Percentiles rank a stretch among this genome's conserved stretches.
phyloP scores from a whole-genome alignment of 2,797 vertebrate species.

The Scomberomorus guttatus region DNA sequence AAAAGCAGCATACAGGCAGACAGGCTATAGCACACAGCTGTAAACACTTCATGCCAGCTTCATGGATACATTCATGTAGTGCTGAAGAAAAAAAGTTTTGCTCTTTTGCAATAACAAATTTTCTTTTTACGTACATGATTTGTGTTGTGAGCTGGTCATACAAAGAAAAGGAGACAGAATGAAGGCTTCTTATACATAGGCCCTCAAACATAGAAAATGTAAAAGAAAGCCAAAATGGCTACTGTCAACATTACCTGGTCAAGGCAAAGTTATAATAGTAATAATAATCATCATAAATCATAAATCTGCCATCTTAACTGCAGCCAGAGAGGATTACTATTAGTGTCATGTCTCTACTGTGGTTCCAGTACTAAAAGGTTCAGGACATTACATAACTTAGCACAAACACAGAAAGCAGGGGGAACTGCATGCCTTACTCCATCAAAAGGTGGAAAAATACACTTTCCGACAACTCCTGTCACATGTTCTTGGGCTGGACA shows the following conservation, averaged over 20 bases:
- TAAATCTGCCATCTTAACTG: not conserved
- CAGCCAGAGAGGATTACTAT: not conserved
- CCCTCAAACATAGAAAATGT: not conserved
- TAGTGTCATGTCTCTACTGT: too few relatives aligned
- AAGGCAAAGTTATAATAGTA: not conserved
- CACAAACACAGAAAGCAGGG: not conserved
- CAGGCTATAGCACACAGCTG: conserved; percentile 4
- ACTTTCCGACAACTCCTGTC: not conserved
- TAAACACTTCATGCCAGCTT: not conserved
- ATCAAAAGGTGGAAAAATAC: not conserved
- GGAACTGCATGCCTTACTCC: not conserved
- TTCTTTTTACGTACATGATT: not conserved
- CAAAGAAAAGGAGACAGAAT: not conserved
- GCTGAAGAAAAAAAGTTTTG: not conserved
- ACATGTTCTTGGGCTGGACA: not conserved
- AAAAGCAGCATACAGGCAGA: conserved; percentile 25
- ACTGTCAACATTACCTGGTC: not conserved
- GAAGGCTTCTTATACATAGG: not conserved
- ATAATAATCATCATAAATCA: too few relatives aligned
- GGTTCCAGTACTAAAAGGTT: too few relatives aligned
- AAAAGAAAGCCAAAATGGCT: not conserved
- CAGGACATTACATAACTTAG: not conserved
- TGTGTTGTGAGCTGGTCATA: not conserved
- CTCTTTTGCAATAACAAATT: not conserved
- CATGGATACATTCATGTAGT: not conserved